These are phyloP conservation scores for Gymnothorax javanicus DNA, from an alignment of 2,797 vertebrate species.

Conservation along the genomic window DNA sequence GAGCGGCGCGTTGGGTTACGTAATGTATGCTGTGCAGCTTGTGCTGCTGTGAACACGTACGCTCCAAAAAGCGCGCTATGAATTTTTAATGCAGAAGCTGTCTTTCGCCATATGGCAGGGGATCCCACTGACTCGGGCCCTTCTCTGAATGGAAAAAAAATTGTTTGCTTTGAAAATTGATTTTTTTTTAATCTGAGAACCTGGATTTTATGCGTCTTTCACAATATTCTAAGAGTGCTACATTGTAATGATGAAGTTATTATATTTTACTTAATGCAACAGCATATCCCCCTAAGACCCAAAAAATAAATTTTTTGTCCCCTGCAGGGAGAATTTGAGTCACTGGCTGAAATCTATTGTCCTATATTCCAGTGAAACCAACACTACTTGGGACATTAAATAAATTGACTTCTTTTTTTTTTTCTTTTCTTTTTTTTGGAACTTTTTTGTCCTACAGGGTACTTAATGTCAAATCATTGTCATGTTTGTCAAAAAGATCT, in stretches of 20 bases:
- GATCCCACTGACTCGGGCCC: background rate
- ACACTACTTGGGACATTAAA: too few species aligned
- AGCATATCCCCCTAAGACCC: too few species aligned
- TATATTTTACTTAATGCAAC: background rate
- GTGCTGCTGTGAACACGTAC: background rate
- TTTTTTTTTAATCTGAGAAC: background rate
- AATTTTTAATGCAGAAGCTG: background rate
- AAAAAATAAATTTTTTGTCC: too few species aligned
- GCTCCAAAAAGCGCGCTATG: background rate
- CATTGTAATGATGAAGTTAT: background rate
- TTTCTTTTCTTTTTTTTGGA: too few species aligned
- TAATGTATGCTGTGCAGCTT: background rate
- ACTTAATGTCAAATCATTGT: too few species aligned
- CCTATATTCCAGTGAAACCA: too few species aligned
- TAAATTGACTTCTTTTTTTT: too few species aligned
- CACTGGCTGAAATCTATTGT: too few species aligned
- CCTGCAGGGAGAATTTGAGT: too few species aligned
- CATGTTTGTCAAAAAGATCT: too few species aligned
- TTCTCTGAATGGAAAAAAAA: background rate
- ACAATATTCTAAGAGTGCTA: background rate
- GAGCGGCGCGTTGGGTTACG: slow-evolving; percentile 41
- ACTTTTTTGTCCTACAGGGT: too few species aligned
- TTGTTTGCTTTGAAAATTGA: background rate
- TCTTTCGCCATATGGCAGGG: background rate
- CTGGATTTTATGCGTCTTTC: background rate